Evolutionary conservation across 1,140 invertebrate genomes (phyloP), one percentile per base, ranked within the genome.

Genomic region (Marisa cornuarietis): DNA sequence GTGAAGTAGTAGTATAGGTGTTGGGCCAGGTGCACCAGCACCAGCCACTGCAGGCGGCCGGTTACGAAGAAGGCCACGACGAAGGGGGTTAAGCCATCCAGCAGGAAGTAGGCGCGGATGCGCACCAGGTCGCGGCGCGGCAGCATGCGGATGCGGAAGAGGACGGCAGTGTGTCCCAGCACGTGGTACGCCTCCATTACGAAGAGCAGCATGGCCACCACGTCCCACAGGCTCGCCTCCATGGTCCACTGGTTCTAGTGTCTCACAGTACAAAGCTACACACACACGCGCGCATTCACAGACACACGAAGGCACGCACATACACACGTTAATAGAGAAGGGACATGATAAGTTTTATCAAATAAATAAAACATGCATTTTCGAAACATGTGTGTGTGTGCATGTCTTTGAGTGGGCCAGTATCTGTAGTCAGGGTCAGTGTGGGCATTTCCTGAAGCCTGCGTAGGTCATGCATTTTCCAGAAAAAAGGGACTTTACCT

Each of bases 81-180:
- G 61, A 88, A 88, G 6, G 88, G 86, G 22, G 86, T 81, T 16
- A 88, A 20, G 16, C 82, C 71, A 62, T 89, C 88, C 61, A 87
- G 22, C 16, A 89, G 76, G 74, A 89, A 89, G 76, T 89, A 89
- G 22, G 58, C 72, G 0, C 87, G 83, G 63, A 87, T 80, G 31
- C 87, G 75, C 13, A 89, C 86, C 18, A 88, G 79, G 73, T 89
- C 87, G 66, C 85, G 86, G 24, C 88, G 63, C 4, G 88, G 88
- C 51, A 89, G 78, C 52, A 85, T 69, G 18, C 88, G 84, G 26
- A 88, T 75, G 24, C 87, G 77, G 42, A 82, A 86, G 77, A 88
- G 62, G 16, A 89, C 80, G 16, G 83, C 71, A 7, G 75, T 58
- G 80, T 89, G 88, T n/a, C 83, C 85, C 51, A 85, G 75, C 31